Evolutionary conservation across 2,797 vertebrate genomes (phyloP).

Genomic region (Pseudochirops cupreus): DNA sequence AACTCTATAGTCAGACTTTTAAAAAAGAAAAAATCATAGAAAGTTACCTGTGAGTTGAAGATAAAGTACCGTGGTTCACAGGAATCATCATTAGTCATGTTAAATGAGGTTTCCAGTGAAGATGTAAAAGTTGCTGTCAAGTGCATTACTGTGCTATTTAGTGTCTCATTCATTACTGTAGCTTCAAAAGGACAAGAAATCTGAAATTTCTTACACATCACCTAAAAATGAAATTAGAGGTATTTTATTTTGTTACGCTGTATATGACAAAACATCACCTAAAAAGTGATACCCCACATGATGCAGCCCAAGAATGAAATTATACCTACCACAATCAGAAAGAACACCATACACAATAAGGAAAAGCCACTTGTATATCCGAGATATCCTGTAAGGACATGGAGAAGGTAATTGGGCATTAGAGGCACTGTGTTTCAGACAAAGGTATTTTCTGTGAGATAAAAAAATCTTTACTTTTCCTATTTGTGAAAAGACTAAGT

Average conservation of each 20-base stretch:
- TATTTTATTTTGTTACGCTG: conserved; percentile 58
- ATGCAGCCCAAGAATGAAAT: conserved; percentile 40
- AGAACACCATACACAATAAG: conserved; percentile 98
- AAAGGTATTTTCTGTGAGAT: conserved; percentile 14
- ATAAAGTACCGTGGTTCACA: conserved; percentile 96
- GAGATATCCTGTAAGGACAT: conserved; percentile 91
- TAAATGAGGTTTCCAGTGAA: conserved; percentile 56
- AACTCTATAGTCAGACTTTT: conserved; percentile 6
- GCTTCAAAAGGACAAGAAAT: conserved; percentile 89
- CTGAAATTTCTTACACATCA: conserved; percentile 98
- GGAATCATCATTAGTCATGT: conserved; percentile 82
- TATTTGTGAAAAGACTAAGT: background rate
- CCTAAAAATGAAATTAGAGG: conserved; percentile 85
- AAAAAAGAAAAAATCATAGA: conserved; percentile 17
- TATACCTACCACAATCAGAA: conserved; percentile 96
- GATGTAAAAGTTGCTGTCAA: conserved; percentile 52
- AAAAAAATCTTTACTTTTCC: background rate
- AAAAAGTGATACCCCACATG: conserved; percentile 47
- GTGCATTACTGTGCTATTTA: conserved; percentile 83
- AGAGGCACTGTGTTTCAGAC: background rate
- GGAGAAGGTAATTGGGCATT: background rate
- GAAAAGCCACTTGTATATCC: conserved; percentile 99
- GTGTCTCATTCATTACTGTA: conserved; percentile 79
- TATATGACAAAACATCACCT: conserved; percentile 15
- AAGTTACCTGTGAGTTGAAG: conserved; percentile 94